phyloP scores from a whole-genome alignment of 2,888 invertebrate genomes.

The Mythimna loreyi region DNA sequence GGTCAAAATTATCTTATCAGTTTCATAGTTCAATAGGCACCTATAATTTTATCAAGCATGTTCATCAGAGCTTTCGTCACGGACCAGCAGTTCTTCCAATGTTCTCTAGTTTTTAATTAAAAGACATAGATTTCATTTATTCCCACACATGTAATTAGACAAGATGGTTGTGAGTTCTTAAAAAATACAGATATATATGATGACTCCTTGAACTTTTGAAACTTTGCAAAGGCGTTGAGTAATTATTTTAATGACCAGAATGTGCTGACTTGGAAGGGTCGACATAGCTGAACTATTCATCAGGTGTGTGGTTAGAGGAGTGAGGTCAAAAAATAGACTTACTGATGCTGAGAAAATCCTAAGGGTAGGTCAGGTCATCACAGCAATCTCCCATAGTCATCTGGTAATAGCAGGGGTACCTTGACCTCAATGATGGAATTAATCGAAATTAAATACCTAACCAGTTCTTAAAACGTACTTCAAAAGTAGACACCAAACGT shows the following conservation, averaged over 20 bases:
- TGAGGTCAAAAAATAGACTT: too few species aligned
- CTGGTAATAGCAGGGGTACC: constrained; percentile 94
- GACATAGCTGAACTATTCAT: constrained; percentile 92
- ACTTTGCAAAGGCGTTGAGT: constrained; percentile 33
- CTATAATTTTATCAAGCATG: constrained; percentile 45
- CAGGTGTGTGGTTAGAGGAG: constrained; percentile 93
- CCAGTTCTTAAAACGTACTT: not conserved
- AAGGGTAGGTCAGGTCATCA: constrained; percentile 88
- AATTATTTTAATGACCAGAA: constrained; percentile 73
- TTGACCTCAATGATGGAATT: constrained; percentile 81
- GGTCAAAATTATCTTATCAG: constrained; percentile 53
- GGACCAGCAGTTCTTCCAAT: constrained; percentile 35
- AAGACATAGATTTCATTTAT: constrained; percentile 74
- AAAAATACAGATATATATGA: constrained; percentile 36
- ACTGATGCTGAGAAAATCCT: constrained; percentile 93
- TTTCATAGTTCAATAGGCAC: constrained; percentile 55
- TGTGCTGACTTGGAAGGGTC: constrained; percentile 78
- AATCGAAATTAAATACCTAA: constrained; percentile 19
- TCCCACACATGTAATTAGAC: constrained; percentile 82
- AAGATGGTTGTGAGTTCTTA: constrained; percentile 58
- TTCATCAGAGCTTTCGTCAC: constrained; percentile 21
- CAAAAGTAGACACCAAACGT: constrained; percentile 24
- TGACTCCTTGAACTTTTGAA: constrained; percentile 41
- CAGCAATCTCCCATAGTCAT: constrained; percentile 98
- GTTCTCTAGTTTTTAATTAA: constrained; percentile 13